Base-by-base conservation (phyloP, 2,888 invertebrate species). In the Drosophila phalerata region DNA sequence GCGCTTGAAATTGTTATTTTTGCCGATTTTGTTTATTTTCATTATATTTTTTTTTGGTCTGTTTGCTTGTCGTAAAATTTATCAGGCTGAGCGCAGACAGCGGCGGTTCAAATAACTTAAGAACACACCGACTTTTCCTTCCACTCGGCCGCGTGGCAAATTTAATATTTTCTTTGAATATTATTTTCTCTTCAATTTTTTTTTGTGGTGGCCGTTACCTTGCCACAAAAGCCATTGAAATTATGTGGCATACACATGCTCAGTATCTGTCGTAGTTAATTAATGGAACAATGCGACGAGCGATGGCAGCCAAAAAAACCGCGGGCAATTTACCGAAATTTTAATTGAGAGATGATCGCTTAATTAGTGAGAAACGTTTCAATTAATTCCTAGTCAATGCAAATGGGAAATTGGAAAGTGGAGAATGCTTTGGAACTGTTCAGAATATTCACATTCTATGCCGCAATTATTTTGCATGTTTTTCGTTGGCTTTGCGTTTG, bases 351-450 rank as follows among this genome's bases (percentile, higher is more conserved):
- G 63, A 43, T 73, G 45, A 57, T 65, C 67, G 71, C 79, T 76
- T 79, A 79, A 83, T 87, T 87, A 73, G 72, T 72, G 79, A 49
- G 38, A 55, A 79, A 60, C 34, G 40, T 40, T 78, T 57, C 52
- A 57, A 56, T 77, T 65, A 57, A 57, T 53, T 47, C 25, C 30
- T 42, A 52, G 60, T 51, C 52, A 25, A 15, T 13, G 37, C 48
- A 17, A 32, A 43, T 19, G 34, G 10, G 15, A 49, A 51, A 52
- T 15, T 22, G 37, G 40, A n/a, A 37, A 19, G 11, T 53, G 53
- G 15, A 30, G 30, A 30, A 30, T 30, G 42, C 40, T 19, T 53
- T 25, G 32, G 32, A n/a, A 17, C 49, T 38, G 13, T 22, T 47
- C 15, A 11, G 2, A 38, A 10, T 3, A 43, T 25, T 17, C 40